Percentiles rank a stretch among this genome's conserved stretches.
Evolutionary conservation across 2,113 vertebrate species (phyloP).

Genomic region (Dromaius novaehollandiae): DNA sequence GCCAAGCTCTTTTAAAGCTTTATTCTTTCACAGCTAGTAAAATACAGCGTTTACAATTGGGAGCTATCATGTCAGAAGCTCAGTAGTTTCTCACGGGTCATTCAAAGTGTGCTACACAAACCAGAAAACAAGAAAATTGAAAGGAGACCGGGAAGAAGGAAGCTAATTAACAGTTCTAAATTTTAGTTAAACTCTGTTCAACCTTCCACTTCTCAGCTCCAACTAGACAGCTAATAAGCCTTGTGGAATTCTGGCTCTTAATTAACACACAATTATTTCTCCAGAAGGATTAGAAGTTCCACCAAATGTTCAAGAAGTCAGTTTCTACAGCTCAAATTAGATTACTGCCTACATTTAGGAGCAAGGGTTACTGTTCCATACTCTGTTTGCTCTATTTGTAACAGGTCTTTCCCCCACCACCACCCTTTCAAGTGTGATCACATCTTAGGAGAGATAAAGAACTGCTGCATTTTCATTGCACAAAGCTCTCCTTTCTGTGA

Average conservation of each 20-base stretch:
- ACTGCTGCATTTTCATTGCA: not conserved
- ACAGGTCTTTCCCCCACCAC: not conserved
- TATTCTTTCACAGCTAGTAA: slow-evolving; percentile 57
- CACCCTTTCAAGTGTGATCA: not conserved
- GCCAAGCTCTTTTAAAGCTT: slow-evolving; percentile 55
- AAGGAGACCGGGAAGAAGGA: slow-evolving; percentile 21
- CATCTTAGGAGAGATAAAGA: not conserved
- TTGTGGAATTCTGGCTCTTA: slow-evolving; percentile 37
- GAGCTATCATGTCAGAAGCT: slow-evolving; percentile 59
- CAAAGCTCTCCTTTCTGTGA: not conserved
- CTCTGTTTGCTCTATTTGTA: not conserved
- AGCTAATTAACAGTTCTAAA: slow-evolving; percentile 57
- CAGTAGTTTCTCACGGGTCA: slow-evolving; percentile 57
- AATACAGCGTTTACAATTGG: slow-evolving; percentile 50
- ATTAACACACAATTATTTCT: slow-evolving; percentile 57
- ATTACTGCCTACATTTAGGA: slow-evolving; percentile 16
- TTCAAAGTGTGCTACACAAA: slow-evolving; percentile 45
- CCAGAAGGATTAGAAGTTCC: slow-evolving; percentile 46
- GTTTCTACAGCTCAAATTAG: slow-evolving; percentile 37
- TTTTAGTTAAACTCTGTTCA: slow-evolving; percentile 63
- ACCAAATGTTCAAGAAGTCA: slow-evolving; percentile 59
- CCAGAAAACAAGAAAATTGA: slow-evolving; percentile 39
- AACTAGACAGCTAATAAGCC: slow-evolving; percentile 59
- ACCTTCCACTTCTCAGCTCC: slow-evolving; percentile 51
- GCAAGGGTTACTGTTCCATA: slow-evolving; percentile 10